Evolutionary conservation across 2,888 invertebrate species (phyloP).

Genomic region (Incurvaria masculella): DNA sequence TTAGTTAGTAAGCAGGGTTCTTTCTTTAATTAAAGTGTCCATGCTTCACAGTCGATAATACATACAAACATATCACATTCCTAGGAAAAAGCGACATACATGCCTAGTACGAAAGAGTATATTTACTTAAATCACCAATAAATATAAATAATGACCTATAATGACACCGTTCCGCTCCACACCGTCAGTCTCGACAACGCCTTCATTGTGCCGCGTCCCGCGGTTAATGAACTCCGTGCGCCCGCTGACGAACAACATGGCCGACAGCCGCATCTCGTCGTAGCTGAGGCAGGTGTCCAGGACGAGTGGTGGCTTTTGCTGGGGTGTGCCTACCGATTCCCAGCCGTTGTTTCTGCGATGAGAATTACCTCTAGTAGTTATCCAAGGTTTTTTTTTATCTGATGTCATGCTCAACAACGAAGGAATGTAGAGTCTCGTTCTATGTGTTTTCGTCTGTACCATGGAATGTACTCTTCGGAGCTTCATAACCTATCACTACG

Average conservation of each 20-base stretch:
- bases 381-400: not conserved
- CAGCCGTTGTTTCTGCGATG: constrained; percentile 45
- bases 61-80: too few species aligned
- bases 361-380: too few species aligned
- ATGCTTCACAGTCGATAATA: too few species aligned
- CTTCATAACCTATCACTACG: too few species aligned
- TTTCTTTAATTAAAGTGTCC: too few species aligned
- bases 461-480: too few species aligned
- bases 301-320: constrained; percentile 49
- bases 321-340: constrained; percentile 56
- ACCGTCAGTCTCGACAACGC: constrained; percentile 39
- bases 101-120: too few species aligned
- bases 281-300: constrained; percentile 59
- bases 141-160: constrained; percentile 31
- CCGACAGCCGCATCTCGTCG: constrained; percentile 61
- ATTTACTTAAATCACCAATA: constrained; percentile 19
- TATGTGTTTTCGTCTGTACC: not conserved
- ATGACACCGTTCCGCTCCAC: constrained; percentile 40
- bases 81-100: too few species aligned
- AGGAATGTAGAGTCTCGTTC: too few species aligned
- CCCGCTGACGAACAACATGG: constrained; percentile 58
- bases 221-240: constrained; percentile 59
- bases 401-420: not conserved
- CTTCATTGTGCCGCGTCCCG: constrained; percentile 52
- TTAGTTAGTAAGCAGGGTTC: too few species aligned